Base-by-base conservation (phyloP, 2,888 invertebrate species). In the Chrysodeixis includens region DNA sequence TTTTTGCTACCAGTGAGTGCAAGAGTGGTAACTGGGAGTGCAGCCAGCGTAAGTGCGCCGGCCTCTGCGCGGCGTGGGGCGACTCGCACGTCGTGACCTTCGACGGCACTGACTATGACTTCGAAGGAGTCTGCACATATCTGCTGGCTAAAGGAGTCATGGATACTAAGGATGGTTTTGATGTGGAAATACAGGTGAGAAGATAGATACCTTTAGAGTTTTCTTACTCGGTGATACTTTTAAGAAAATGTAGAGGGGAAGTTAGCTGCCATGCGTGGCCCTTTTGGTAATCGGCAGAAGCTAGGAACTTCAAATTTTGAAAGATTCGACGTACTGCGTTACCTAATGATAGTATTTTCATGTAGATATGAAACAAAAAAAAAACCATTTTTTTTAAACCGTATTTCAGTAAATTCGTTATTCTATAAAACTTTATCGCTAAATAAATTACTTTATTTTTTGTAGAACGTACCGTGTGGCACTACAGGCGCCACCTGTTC, bases 31-130 rank as follows among this genome's bases (percentile, higher is more conserved):
- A 96, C 83, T 99, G 99, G 99, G 93, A 96, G 14, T 99, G 99
- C 85, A 96, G 97, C 0, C 93, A 96, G 20, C 95, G 96, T 58
- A 95, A 96, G 44, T 98, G 98, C 84, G 96, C 97, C 0, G 97
- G 97, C 1, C 96, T 97, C 1, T 99, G 99, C 87, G 96, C 96
- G 16, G 97, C 97, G 0, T 98, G 98, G 97, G 99, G 99, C 1
- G 98, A 98, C 88, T 98, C 98, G 0, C 99, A 99, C 91, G 97
- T 98, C 86, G 96, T 96, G 81, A 98, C 98, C 0, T 99, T 98
- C 88, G 99, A 99, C 91, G 97, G 97, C 0, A 94, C 95, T 4
- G 95, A 96, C 63, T 99, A 96, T 87, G 98, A 98, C 88, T 99
- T 98, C 91, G 98, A 98, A 90, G 99, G 99, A 0, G 97, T 97